Evolutionary conservation across 2,113 vertebrate genomes (phyloP).

Genomic region (Urocitellus parryii): DNA sequence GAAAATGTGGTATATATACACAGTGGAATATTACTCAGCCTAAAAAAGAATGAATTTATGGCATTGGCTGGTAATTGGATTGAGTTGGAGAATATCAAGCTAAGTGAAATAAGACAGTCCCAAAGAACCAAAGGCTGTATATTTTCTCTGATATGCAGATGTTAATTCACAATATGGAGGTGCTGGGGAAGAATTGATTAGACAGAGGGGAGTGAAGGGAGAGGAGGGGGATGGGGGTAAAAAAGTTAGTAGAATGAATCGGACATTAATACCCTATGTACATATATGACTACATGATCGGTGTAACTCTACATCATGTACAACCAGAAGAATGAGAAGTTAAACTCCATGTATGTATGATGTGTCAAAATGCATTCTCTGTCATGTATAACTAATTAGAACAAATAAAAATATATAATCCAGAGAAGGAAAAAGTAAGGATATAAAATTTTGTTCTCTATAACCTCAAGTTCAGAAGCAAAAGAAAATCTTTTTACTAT

Average conservation of each 20-base stretch:
- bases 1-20: neutral
- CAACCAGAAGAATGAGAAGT: too few species aligned
- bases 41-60: neutral
- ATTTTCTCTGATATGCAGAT: neutral
- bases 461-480: neutral
- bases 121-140: neutral
- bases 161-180: too few species aligned
- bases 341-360: too few species aligned
- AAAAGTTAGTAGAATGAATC: too few species aligned
- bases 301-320: too few species aligned
- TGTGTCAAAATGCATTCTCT: too few species aligned
- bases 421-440: neutral
- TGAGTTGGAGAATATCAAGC: neutral
- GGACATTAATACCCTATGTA: too few species aligned
- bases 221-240: too few species aligned
- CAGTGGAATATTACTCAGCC: neutral
- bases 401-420: neutral
- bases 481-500: neutral
- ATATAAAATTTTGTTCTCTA: neutral
- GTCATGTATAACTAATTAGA: too few species aligned
- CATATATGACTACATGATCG: too few species aligned
- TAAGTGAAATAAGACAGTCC: neutral
- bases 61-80: neutral
- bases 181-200: too few species aligned
- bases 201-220: too few species aligned